phyloP scores from a whole-genome alignment of 1,140 invertebrate genomes.

The Lepidotrigona ventralis region DNA sequence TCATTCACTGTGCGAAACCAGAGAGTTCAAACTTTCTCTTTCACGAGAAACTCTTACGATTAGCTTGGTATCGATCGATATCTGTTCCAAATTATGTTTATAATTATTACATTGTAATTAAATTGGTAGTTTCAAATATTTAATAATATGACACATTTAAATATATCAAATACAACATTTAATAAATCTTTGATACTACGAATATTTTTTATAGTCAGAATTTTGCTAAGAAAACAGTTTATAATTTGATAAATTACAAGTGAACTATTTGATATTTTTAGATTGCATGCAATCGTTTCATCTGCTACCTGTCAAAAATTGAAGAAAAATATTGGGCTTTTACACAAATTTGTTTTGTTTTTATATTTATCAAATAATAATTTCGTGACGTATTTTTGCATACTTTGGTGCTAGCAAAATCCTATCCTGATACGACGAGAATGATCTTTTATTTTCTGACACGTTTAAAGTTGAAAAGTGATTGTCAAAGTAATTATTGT shows the following conservation, averaged over 20 bases:
- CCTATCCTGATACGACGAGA: too few species aligned
- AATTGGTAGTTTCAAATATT: not conserved
- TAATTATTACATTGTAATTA: not conserved
- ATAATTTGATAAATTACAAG: not conserved
- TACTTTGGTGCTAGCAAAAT: too few species aligned
- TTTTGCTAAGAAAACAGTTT: not conserved
- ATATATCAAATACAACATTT: too few species aligned
- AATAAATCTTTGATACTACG: too few species aligned
- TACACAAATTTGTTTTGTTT: not conserved
- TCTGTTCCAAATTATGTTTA: not conserved
- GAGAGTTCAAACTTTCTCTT: conserved; percentile 43
- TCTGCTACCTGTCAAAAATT: not conserved
- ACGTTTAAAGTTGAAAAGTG: not conserved
- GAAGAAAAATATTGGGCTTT: not conserved
- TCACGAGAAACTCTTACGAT: not conserved
- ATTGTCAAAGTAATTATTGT: not conserved
- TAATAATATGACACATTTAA: too few species aligned
- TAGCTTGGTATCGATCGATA: not conserved
- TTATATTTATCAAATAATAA: not conserved
- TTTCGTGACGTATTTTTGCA: not conserved
- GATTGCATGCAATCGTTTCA: too few species aligned
- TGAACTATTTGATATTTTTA: not conserved
- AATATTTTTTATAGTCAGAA: not conserved
- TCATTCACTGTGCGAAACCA: conserved; percentile 5
- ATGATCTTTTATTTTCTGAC: not conserved